These are phyloP conservation scores for Sarcoramphus papa DNA, from an alignment of 2,797 vertebrate genomes.

Conservation along the genomic window DNA sequence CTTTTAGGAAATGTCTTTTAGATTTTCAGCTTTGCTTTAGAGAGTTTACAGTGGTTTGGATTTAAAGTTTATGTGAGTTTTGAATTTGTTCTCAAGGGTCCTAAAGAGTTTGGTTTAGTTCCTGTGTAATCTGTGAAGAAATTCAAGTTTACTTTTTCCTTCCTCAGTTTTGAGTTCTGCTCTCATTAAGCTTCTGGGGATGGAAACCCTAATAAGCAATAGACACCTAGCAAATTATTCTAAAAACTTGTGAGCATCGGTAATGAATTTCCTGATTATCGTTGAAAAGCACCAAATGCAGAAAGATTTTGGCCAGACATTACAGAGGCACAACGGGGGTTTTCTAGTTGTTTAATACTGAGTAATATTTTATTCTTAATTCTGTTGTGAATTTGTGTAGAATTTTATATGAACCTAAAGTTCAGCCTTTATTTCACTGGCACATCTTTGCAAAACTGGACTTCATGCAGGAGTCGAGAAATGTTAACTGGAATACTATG, in stretches of 20 bases:
- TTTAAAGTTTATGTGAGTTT: background rate
- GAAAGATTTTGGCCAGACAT: background rate
- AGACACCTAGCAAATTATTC: background rate
- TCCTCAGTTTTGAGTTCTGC: background rate
- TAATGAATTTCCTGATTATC: background rate
- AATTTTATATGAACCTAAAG: background rate
- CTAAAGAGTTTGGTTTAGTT: background rate
- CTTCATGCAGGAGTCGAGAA: background rate
- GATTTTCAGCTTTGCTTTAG: background rate
- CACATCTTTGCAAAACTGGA: background rate
- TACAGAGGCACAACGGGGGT: background rate
- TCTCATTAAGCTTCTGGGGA: background rate
- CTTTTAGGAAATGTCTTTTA: background rate
- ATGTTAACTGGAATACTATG: background rate
- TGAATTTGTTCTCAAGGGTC: background rate
- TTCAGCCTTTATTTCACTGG: background rate
- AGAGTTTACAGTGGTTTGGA: background rate
- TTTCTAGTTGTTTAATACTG: background rate
- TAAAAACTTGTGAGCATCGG: background rate
- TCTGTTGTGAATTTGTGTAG: background rate
- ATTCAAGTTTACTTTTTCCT: background rate
- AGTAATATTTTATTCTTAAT: background rate
- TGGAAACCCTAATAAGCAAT: background rate
- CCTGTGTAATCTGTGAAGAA: background rate
- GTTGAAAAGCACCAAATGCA: background rate